Conservation (phyloP, 1,140 invertebrate species). For the Drosophila navojoa region DNA sequence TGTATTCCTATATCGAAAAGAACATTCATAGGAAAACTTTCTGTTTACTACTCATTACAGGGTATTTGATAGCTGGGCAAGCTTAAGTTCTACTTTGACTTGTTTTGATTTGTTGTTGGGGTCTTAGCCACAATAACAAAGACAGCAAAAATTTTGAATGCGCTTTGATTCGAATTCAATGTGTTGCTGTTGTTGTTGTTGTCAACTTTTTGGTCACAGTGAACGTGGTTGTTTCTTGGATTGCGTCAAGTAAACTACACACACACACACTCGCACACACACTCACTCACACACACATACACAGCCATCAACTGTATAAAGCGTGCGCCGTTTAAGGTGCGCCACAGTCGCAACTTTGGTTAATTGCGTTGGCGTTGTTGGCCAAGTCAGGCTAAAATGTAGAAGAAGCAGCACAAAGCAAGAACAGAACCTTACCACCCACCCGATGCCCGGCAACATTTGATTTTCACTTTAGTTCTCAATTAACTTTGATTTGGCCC, state of each 20-base stretch:
- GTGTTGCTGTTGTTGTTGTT: constrained; percentile 22
- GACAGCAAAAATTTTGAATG: constrained; percentile 51
- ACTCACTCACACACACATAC: constrained; percentile 16
- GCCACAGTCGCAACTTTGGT: constrained; percentile 71
- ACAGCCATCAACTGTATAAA: neutral
- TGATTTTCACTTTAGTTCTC: constrained; percentile 81
- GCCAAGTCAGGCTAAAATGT: constrained; percentile 29
- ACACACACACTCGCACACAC: constrained; percentile 30
- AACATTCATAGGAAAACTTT: no score
- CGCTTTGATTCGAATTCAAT: constrained; percentile 41
- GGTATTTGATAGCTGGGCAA: neutral
- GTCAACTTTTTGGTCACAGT: constrained; percentile 61
- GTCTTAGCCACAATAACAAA: constrained; percentile 19
- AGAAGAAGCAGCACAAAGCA: neutral
- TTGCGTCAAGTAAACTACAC: constrained; percentile 70
- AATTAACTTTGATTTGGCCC: constrained; percentile 80
- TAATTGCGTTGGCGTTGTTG: constrained; percentile 71
- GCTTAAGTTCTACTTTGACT: no score
- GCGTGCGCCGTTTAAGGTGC: constrained; percentile 61
- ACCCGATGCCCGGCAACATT: constrained; percentile 50
- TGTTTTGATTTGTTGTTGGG: constrained; percentile 10
- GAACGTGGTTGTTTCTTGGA: constrained; percentile 38
- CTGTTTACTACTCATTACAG: neutral
- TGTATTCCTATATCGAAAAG: no score
- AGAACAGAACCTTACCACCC: constrained; percentile 6